These are phyloP conservation scores for Silurus lanzhouensis DNA, from an alignment of 2,797 vertebrate species.

Conservation along the genomic window DNA sequence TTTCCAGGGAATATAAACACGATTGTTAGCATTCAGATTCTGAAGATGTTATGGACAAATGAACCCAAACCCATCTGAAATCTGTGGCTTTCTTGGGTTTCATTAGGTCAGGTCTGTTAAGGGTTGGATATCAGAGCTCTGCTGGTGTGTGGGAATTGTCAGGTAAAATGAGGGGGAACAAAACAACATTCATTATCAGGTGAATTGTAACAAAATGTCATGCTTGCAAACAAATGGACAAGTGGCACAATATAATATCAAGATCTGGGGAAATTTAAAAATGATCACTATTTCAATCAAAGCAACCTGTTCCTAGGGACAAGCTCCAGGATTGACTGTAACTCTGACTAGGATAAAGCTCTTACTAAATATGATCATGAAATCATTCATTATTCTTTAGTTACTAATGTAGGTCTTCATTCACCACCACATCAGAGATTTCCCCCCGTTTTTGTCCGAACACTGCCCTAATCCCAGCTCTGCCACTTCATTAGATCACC, in stretches of 20 bases:
- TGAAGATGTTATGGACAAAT: too few species aligned
- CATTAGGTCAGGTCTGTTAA: too few species aligned
- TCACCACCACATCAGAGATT: neutral
- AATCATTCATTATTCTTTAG: neutral
- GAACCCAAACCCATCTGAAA: neutral
- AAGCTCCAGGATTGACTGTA: neutral
- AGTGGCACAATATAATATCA: neutral
- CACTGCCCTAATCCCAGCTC: neutral
- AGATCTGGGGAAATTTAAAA: neutral
- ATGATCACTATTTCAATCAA: neutral
- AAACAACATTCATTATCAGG: neutral
- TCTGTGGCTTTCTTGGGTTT: too few species aligned
- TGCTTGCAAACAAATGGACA: neutral
- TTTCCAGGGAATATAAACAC: neutral
- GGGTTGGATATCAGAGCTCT: too few species aligned
- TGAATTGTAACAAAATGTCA: neutral
- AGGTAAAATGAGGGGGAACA: neutral
- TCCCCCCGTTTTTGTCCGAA: neutral
- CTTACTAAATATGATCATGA: neutral
- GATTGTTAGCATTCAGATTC: too few species aligned
- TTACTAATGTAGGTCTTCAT: neutral
- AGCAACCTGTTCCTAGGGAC: neutral
- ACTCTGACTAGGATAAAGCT: too few species aligned
- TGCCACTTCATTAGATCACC: slow-evolving; percentile 15
- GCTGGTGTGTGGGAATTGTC: too few species aligned